Percentiles rank a stretch among this genome's conserved stretches.
Conservation (phyloP, 2,113 vertebrate genomes). For the Pan paniscus region DNA sequence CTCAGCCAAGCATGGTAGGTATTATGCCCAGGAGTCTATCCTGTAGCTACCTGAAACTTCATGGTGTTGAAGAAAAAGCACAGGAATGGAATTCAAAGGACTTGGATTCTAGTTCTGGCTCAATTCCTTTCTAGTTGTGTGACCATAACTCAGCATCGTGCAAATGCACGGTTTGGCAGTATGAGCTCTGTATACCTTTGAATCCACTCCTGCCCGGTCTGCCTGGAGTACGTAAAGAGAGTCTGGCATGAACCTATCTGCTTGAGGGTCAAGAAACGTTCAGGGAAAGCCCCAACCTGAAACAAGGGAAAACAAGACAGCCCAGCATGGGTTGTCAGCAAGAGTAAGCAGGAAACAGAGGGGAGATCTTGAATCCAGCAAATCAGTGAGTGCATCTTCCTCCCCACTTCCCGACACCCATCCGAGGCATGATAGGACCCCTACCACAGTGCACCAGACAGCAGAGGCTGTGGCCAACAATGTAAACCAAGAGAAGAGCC, state of each 20-base stretch:
- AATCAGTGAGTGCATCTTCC: fast-evolving
- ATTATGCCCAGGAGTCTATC: background rate
- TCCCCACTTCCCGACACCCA: fast-evolving
- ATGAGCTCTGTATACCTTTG: background rate
- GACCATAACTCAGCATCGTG: background rate
- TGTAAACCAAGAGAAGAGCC: background rate
- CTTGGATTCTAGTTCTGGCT: background rate
- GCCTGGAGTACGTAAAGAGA: background rate
- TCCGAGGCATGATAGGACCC: background rate
- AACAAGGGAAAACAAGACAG: background rate
- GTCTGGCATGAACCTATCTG: background rate
- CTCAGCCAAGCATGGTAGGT: background rate
- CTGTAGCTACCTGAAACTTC: background rate
- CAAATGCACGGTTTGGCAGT: background rate
- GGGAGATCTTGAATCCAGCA: background rate
- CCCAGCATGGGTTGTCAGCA: background rate
- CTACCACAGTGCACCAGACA: background rate
- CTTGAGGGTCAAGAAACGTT: background rate
- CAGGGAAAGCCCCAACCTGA: background rate
- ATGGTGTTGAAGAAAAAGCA: fast-evolving
- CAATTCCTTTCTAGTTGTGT: background rate
- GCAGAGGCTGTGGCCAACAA: background rate
- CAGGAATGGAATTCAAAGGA: background rate
- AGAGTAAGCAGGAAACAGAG: background rate
- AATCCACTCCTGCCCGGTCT: background rate